Conservation (phyloP, 2,888 invertebrate genomes). For the Aphrophora alni region DNA sequence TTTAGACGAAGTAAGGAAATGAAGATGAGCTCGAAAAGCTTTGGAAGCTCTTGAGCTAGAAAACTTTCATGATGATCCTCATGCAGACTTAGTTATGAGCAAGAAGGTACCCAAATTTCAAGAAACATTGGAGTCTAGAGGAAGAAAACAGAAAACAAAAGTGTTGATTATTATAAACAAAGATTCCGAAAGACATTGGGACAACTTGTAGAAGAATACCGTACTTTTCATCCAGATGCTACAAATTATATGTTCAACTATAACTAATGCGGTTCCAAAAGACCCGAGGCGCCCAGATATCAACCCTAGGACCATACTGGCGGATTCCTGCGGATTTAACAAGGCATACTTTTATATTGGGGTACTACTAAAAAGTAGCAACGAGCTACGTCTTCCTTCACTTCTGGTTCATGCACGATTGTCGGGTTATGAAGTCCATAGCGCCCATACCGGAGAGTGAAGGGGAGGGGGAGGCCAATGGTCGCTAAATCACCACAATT, state of each 20-base stretch:
- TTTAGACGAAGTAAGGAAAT: conserved; percentile 88
- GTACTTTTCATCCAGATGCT: conserved; percentile 70
- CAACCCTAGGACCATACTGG: too few species aligned
- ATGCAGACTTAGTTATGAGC: conserved; percentile 88
- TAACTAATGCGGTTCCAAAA: too few species aligned
- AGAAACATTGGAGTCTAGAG: conserved; percentile 79
- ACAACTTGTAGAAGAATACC: conserved; percentile 91
- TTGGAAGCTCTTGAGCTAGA: conserved; percentile 94
- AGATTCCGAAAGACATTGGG: conserved; percentile 83
- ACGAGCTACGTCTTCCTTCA: too few species aligned
- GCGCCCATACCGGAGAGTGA: too few species aligned
- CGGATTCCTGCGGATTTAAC: too few species aligned
- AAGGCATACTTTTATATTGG: too few species aligned
- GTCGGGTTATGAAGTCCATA: too few species aligned
- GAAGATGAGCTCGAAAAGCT: conserved; percentile 86
- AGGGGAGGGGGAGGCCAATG: too few species aligned
- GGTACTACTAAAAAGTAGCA: too few species aligned
- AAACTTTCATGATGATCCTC: conserved; percentile 98
- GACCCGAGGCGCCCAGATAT: too few species aligned
- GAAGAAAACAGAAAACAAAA: conserved; percentile 75
- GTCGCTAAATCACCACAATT: too few species aligned
- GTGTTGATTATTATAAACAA: conserved; percentile 86
- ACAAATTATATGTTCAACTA: conserved; percentile 85
- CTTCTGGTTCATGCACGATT: too few species aligned
- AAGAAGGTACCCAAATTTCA: conserved; percentile 97